phyloP scores from a whole-genome alignment of 2,113 vertebrate genomes.

The Aplodontia rufa region DNA sequence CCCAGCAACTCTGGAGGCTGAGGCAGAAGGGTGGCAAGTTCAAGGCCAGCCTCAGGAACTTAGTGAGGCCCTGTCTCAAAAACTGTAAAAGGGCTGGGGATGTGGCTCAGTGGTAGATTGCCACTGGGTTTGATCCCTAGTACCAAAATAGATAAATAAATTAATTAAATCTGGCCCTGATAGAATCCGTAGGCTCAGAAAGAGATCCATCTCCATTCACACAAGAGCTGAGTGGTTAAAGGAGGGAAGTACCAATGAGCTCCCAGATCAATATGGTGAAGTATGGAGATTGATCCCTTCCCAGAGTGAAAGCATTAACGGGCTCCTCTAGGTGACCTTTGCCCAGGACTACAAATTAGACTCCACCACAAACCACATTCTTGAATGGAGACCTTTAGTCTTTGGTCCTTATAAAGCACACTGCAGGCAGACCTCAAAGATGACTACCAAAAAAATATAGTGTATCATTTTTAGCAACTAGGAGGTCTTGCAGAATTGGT shows the following conservation, averaged over 20 bases:
- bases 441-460: constrained; percentile 65
- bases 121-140: too few relatives aligned
- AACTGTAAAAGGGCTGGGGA: too few relatives aligned
- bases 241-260: constrained; percentile 84
- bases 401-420: constrained; percentile 79
- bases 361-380: constrained; percentile 84
- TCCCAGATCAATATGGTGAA: constrained; percentile 89
- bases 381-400: constrained; percentile 79
- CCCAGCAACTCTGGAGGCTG: too few relatives aligned
- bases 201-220: constrained; percentile 83
- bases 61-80: background rate
- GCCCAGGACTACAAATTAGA: constrained; percentile 85
- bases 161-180: background rate
- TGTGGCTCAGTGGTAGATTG: too few relatives aligned
- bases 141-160: too few relatives aligned
- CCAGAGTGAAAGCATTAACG: constrained; percentile 91
- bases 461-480: background rate
- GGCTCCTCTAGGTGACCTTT: constrained; percentile 90
- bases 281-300: constrained; percentile 94
- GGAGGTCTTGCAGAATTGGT: background rate
- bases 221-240: constrained; percentile 80
- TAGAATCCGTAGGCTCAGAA: constrained; percentile 78
- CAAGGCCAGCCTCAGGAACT: too few relatives aligned
- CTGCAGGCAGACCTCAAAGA: constrained; percentile 68
- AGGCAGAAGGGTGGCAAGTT: too few relatives aligned